Evolutionary conservation across 1,140 invertebrate genomes (phyloP), one percentile per base, ranked within the genome.

Genomic region (Episyrphus balteatus): DNA sequence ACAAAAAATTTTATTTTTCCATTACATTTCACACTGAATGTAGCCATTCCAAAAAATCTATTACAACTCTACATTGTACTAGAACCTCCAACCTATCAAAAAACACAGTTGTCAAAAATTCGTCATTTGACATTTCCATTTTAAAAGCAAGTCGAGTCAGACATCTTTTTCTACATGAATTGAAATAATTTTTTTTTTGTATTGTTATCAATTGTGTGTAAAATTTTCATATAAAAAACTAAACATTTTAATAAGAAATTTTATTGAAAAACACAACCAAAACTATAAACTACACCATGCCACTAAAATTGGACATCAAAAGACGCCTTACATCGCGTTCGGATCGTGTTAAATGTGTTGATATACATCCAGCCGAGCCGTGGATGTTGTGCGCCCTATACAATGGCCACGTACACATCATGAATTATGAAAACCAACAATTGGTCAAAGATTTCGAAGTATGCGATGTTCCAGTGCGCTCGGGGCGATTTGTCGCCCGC

Each of bases 361-460:
- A 99, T 71, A 78, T 99, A 47, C 96, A 99, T 73, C 94, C 95
- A 10, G 81, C 84, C 14, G 96, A 99, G 63, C 93, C 92, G 58
- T 99, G 96, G 96, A 92, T 99, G 81, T 75, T 99, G 26, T 94
- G 91, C 51, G 93, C 93, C 19, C 75, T 99, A 5, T 99, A 99
- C 75, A 97, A 93, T 74, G 97, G 97, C 52, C 92, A 98, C 72
- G 93, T 98, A 50, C 95, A 99, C 73, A 90, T 99, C 60, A 99
- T 96, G 94, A 98, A 99, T 69, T 84, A 93, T 76, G 95, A 99
- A 67, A 88, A 83, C 42, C 92, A 97, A 70, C 66, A 68, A 57
- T 56, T 68, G 54, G 66, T 68, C 1, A 68, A 68, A 59, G 66
- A 68, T 54, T 66, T 68, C 19, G 66, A 90, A 73, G 86, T 98